Evolutionary conservation across 2,113 vertebrate species (phyloP).

Genomic region (Rhabdornis inornatus): DNA sequence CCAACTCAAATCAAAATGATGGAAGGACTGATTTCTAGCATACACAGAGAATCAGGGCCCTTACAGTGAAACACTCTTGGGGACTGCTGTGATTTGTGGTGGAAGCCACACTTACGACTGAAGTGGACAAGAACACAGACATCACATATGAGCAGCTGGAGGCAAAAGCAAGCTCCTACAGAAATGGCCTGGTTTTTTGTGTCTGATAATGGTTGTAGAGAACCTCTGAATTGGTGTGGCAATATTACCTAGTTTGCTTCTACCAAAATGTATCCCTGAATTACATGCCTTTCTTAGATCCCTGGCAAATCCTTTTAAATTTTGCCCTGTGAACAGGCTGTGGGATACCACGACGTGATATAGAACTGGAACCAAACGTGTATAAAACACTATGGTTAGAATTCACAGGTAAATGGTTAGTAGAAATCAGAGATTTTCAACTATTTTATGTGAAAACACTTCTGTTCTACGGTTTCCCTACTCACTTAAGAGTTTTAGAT

Average conservation of each 20-base stretch:
- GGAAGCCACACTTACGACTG: background rate
- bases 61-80: background rate
- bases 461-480: background rate
- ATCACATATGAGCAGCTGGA: background rate
- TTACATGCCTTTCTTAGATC: background rate
- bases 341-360: background rate
- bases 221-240: background rate
- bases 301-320: background rate
- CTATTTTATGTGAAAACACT: background rate
- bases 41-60: background rate
- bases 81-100: background rate
- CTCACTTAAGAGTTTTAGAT: background rate
- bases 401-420: background rate
- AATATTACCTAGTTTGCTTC: background rate
- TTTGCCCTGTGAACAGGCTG: background rate
- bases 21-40: accelerated
- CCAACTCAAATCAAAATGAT: background rate
- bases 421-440: background rate
- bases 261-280: background rate
- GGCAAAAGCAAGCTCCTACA: background rate
- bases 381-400: background rate
- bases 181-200: background rate
- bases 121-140: background rate
- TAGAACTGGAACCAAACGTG: background rate
- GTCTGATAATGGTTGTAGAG: background rate